Percentiles rank a stretch among this genome's conserved stretches.
Conservation (phyloP, 2,888 invertebrate genomes). For the Lithosia quadra region DNA sequence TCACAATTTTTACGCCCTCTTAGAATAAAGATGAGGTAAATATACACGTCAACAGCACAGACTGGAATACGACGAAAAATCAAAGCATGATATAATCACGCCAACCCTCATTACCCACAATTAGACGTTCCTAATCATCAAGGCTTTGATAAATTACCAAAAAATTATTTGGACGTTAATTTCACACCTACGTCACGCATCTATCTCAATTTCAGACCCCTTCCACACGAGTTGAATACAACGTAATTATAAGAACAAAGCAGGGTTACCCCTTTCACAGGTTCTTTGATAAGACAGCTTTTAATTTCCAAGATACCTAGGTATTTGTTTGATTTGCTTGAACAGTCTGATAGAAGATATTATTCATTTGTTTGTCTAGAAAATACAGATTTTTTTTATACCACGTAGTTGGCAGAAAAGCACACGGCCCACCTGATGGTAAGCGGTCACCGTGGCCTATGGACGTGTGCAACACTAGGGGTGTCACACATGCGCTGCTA, state of each 20-base stretch:
- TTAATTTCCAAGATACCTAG: not conserved
- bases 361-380: not conserved
- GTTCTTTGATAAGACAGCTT: not conserved
- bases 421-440: too few relatives aligned
- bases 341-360: not conserved
- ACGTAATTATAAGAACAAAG: constrained; percentile 20
- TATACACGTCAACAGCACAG: not conserved
- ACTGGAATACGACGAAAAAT: constrained; percentile 23
- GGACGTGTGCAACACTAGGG: too few relatives aligned
- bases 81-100: constrained; percentile 30
- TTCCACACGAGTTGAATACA: constrained; percentile 59
- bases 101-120: constrained; percentile 47
- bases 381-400: not conserved
- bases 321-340: not conserved
- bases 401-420: too few relatives aligned
- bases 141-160: constrained; percentile 53
- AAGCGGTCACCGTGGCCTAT: too few relatives aligned
- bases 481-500: too few relatives aligned
- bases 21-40: not conserved
- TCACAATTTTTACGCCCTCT: not conserved
- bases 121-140: constrained; percentile 43
- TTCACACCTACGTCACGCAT: constrained; percentile 54
- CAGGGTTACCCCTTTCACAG: not conserved
- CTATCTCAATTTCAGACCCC: constrained; percentile 60
- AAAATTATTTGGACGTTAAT: constrained; percentile 53